Base-by-base conservation (phyloP, 2,888 invertebrate species). In the Epistrophe grossulariae region DNA sequence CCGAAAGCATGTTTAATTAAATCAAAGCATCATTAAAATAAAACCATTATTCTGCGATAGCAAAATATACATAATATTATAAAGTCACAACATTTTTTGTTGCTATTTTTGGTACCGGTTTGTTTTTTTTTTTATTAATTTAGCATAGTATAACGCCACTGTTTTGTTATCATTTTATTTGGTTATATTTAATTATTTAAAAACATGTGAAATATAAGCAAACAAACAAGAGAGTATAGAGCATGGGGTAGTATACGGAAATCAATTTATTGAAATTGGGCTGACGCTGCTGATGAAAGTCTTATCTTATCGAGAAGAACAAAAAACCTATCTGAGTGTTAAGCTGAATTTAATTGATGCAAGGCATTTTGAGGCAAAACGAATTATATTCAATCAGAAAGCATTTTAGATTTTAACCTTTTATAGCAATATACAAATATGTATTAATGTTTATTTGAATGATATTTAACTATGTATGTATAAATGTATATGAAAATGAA, bases 11-110 rank as follows among this genome's bases (percentile, higher is more conserved):
- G 1, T 43, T 24, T 4, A 62, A 35, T 62, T 57, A 10, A 55
- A 55, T 55, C 24, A 28, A 55, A 52, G 10, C n/a, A 45, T n/a
- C 15, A 57, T 60, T 40, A 9, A 60, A 60, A 40, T 15, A 15
- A 17, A 62, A 24, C 15, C 60, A 24, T 19, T 9, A 15, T 13
- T 19, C 19, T 24, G 31, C 7, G 19, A 62, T 62, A 62, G 7
- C 19, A 43, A 31, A 11, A 17, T 38, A 5, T 28, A 55, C 31
- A 57, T 28, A n/a, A n/a, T n/a, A n/a, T n/a, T n/a, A n/a, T 55
- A 15, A 55, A 24, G 7, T 45, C 1, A 40, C 40, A 38, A 40
- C 4, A 17, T 10, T 1, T 35, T n/a, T n/a, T 17, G 5, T 9
- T 11, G 13, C 59, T 31, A 59, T 55, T 55, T 55, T 28, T 55